Evolutionary conservation across 2,113 vertebrate species (phyloP).

Genomic region (Laterallus jamaicensis): DNA sequence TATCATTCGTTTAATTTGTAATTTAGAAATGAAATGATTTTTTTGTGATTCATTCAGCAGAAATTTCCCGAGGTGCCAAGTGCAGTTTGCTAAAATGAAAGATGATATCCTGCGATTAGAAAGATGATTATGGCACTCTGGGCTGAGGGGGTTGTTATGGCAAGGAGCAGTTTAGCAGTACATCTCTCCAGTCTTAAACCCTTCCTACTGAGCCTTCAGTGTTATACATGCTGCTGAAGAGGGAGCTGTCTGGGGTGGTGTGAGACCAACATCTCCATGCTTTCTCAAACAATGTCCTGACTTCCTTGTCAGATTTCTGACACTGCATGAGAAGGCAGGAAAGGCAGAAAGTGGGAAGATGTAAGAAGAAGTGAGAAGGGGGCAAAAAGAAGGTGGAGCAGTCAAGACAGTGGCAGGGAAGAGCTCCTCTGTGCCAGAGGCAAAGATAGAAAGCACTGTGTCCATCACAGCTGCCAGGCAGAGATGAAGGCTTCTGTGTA

Average conservation of each 20-base stretch:
- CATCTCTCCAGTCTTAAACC: neutral
- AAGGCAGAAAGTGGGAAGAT: neutral
- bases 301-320: neutral
- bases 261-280: neutral
- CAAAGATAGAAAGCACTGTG: neutral
- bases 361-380: neutral
- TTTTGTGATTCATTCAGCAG: neutral
- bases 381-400: neutral
- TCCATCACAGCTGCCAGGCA: neutral
- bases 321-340: neutral
- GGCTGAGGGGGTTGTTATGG: neutral
- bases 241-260: neutral
- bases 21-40: neutral
- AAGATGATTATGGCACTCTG: neutral
- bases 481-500: neutral
- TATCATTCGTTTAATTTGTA: constrained; percentile 23
- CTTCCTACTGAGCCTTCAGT: neutral
- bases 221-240: neutral
- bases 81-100: constrained; percentile 26
- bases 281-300: neutral
- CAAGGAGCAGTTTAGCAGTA: neutral
- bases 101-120: neutral
- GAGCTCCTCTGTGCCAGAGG: neutral
- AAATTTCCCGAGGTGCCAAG: neutral
- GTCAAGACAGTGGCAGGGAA: neutral